Base-by-base conservation (phyloP, 2,113 vertebrate genomes). In the Gambusia holbrooki region DNA sequence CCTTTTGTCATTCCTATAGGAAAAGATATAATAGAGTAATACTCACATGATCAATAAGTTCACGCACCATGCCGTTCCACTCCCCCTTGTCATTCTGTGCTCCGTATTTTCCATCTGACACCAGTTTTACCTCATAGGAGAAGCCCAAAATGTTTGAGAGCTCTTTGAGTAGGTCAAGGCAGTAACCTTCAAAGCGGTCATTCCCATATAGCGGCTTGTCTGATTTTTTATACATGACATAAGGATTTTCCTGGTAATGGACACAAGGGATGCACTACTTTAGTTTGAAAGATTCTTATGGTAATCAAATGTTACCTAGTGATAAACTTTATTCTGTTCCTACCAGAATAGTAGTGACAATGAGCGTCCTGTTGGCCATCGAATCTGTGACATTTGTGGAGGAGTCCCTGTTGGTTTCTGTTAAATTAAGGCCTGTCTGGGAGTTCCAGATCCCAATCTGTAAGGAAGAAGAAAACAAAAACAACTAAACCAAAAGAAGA, bases 51-150 rank as follows among this genome's bases (percentile, higher is more conserved):
- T 99, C 98, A 60, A 99, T 98, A 81, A 99, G 98, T 14, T 99
- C 98, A 76, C 97, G 95, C 87, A 99, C 97, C 97, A 99, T 99
- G 29, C 98, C 98, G 29, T 99, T 99, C 98, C 98, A 99, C 84
- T 99, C 97, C 45, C 98, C 98, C 84, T 97, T 97, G 93, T 99
- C 98, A 69, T 99, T 97, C 92, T 99, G 97, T 7, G 98, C 98
- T 79, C 98, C 98, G 0, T 99, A 99, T 94, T 98, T 99, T 40
- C 98, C 98, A n/a, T 99, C 98, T 10, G 96, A 93, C 70, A 99
- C 98, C 4, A 99, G 95, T 82, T 96, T 97, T 60, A 99, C 97
- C 86, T 99, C 97, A 0, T 99, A 99, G 73, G 97, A 96, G 84
- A 99, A 99, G 76, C 98, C 97, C 76, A 99, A 90, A 73, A 99